A percentile compares a stretch with the other conserved stretches of the same genome.
phyloP scores from a whole-genome alignment of 2,113 vertebrate genomes.

The Neodon shergylaensis region DNA sequence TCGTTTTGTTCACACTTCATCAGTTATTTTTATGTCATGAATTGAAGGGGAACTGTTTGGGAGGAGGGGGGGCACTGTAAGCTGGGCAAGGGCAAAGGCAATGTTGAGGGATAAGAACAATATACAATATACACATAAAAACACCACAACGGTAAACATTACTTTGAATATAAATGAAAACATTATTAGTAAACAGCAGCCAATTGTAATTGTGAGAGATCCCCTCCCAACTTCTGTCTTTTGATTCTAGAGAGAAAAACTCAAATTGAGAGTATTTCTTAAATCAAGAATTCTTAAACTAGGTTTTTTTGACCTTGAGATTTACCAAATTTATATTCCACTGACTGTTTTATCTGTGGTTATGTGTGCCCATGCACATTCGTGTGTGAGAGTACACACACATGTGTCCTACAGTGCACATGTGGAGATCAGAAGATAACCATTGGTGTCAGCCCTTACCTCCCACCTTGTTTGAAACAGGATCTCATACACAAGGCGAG shows the following conservation, averaged over 20 bases:
- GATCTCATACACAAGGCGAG: background rate
- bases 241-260: background rate
- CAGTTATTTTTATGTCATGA: background rate
- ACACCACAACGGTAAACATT: too few species aligned
- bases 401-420: background rate
- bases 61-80: background rate
- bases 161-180: background rate
- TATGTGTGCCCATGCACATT: background rate
- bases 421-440: background rate
- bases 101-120: background rate
- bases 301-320: background rate
- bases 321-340: background rate
- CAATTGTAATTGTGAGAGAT: background rate
- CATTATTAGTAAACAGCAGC: background rate
- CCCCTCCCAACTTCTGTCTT: background rate
- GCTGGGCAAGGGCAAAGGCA: background rate
- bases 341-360: background rate
- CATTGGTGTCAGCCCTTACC: background rate
- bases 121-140: background rate
- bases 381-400: background rate
- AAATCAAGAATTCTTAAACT: background rate
- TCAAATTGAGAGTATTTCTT: background rate
- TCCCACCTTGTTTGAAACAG: background rate
- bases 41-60: background rate
- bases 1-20: background rate